These are phyloP conservation scores for Heteropelma amictum DNA, from an alignment of 2,888 invertebrate species.

Conservation along the genomic window DNA sequence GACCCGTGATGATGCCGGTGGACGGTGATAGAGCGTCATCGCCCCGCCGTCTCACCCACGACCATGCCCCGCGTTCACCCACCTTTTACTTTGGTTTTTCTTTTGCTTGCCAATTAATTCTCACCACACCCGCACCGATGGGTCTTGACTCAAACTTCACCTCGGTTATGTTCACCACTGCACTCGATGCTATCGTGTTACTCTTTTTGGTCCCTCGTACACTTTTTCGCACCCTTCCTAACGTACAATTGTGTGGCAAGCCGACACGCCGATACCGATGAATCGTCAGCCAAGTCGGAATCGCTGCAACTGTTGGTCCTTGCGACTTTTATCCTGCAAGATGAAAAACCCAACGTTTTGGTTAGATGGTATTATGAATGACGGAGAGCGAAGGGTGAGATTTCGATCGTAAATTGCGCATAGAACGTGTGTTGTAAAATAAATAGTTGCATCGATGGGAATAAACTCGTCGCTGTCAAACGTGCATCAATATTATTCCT, in stretches of 20 bases:
- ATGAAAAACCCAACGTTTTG: slow-evolving; percentile 10
- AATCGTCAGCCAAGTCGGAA: too few species aligned
- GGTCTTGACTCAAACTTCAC: slow-evolving; percentile 6
- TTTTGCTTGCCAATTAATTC: background rate
- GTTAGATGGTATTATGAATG: too few species aligned
- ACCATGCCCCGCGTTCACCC: slow-evolving; percentile 69
- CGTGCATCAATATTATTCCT: too few species aligned
- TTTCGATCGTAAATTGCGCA: too few species aligned
- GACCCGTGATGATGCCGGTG: slow-evolving; percentile 71
- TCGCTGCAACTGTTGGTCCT: too few species aligned
- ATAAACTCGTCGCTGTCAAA: too few species aligned
- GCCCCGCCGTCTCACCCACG: slow-evolving; percentile 74
- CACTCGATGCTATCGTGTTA: background rate
- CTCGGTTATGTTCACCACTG: slow-evolving; percentile 3
- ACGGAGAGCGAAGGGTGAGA: too few species aligned
- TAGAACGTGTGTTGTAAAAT: too few species aligned
- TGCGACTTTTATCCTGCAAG: slow-evolving; percentile 19
- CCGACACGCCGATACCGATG: too few species aligned
- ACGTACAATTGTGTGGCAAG: too few species aligned
- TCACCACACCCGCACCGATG: slow-evolving; percentile 7
- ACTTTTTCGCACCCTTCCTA: background rate
- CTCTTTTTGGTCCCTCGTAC: background rate
- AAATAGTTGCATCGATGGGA: too few species aligned
- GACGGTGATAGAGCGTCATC: slow-evolving; percentile 75
- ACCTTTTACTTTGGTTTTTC: slow-evolving; percentile 2